Percentiles rank a stretch among this genome's conserved stretches.
Conservation (phyloP, 2,113 vertebrate species). For the Gopherus evgoodei region DNA sequence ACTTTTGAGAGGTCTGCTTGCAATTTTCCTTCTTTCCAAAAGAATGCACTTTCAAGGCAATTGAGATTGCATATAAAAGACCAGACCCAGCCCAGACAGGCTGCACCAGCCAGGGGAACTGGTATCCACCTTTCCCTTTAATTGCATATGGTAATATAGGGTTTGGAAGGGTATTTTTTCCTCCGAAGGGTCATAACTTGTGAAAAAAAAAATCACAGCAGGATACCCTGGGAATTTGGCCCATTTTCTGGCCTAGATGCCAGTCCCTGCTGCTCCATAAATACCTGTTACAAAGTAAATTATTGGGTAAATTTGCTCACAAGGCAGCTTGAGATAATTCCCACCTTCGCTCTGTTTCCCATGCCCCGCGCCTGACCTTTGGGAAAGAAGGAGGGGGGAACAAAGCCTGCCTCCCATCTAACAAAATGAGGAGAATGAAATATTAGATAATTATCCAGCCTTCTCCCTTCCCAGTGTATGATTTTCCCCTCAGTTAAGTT, state of each 20-base stretch:
- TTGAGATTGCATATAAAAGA: background rate
- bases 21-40: background rate
- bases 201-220: background rate
- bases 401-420: accelerated
- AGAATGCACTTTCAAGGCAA: background rate
- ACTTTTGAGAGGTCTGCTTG: background rate
- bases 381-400: background rate
- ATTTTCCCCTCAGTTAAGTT: background rate
- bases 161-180: background rate
- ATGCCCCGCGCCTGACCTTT: background rate
- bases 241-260: background rate
- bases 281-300: conserved; percentile 14
- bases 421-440: background rate
- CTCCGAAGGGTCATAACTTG: background rate
- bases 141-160: background rate
- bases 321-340: background rate
- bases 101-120: background rate
- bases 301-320: background rate
- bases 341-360: conserved; percentile 1
- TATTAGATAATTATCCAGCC: background rate
- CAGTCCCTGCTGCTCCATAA: conserved; percentile 30
- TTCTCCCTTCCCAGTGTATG: background rate
- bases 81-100: background rate
- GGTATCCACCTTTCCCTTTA: background rate
- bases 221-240: background rate